phyloP scores from a whole-genome alignment of 2,113 vertebrate genomes.

The Ariopsis seemanni region DNA sequence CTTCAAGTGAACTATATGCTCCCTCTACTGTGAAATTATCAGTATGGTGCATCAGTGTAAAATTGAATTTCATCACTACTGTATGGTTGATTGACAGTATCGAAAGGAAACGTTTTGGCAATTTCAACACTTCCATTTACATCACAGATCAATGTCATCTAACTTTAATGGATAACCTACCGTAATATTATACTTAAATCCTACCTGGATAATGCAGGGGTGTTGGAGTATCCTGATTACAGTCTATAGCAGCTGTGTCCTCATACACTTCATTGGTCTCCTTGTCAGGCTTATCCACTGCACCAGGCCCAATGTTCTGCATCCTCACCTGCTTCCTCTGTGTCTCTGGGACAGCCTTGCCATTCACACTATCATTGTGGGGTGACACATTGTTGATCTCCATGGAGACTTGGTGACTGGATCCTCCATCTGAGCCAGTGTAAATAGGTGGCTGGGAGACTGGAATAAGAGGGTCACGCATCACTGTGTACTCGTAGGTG shows the following conservation, averaged over 20 bases:
- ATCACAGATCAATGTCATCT: neutral
- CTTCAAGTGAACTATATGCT: neutral
- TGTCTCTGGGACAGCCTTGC: conserved; percentile 65
- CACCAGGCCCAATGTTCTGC: conserved; percentile 58
- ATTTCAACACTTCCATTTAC: neutral
- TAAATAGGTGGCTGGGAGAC: conserved; percentile 79
- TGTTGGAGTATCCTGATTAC: conserved; percentile 73
- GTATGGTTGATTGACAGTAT: neutral
- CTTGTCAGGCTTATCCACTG: conserved; percentile 69
- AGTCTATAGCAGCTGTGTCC: conserved; percentile 75
- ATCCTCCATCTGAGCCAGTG: conserved; percentile 75
- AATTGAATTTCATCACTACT: neutral
- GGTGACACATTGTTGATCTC: conserved; percentile 65
- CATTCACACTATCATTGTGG: conserved; percentile 76
- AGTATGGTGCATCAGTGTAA: neutral
- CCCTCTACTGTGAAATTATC: neutral
- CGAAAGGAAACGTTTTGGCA: neutral
- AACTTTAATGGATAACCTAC: neutral
- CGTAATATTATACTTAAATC: neutral
- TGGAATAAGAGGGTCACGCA: conserved; percentile 78
- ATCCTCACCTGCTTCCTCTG: conserved; percentile 67
- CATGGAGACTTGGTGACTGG: conserved; percentile 62
- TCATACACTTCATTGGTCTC: conserved; percentile 94
- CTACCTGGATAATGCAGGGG: conserved; percentile 77
- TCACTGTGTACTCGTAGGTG: conserved; percentile 92